These are phyloP conservation scores for Neoitamus cyanurus DNA, from an alignment of 2,888 invertebrate species.

Conservation along the genomic window DNA sequence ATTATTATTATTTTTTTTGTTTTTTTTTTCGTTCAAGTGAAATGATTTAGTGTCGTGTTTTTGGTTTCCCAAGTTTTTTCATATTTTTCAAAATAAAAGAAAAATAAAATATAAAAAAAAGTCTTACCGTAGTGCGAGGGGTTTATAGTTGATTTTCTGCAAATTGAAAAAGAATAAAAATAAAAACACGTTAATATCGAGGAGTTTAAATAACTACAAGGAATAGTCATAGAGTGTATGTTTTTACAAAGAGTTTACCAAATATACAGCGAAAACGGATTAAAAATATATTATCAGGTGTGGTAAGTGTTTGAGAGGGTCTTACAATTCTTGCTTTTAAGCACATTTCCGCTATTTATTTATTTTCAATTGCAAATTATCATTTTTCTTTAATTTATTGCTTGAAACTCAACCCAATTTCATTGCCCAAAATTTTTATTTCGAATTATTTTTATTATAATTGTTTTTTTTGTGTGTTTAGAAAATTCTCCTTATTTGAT, in stretches of 20 bases:
- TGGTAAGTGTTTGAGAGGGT: not conserved
- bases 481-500: too few species aligned
- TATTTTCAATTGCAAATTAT: too few species aligned
- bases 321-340: too few species aligned
- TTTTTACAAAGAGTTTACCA: not conserved
- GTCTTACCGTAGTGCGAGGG: not conserved
- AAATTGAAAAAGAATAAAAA: not conserved
- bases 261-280: not conserved
- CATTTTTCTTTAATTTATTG: too few species aligned
- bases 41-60: not conserved
- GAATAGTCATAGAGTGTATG: not conserved
- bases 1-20: not conserved
- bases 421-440: too few species aligned
- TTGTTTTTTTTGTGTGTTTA: too few species aligned
- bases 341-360: too few species aligned
- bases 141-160: not conserved
- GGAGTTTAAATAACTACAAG: not conserved
- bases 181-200: not conserved
- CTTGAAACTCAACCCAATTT: too few species aligned
- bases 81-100: not conserved
- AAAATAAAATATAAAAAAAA: not conserved
- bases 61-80: not conserved
- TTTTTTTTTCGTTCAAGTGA: not conserved
- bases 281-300: not conserved
- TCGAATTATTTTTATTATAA: too few species aligned